Evolutionary conservation across 2,888 invertebrate species (phyloP), one percentile per base, ranked within the genome.

Genomic region (Acleris holmiana): DNA sequence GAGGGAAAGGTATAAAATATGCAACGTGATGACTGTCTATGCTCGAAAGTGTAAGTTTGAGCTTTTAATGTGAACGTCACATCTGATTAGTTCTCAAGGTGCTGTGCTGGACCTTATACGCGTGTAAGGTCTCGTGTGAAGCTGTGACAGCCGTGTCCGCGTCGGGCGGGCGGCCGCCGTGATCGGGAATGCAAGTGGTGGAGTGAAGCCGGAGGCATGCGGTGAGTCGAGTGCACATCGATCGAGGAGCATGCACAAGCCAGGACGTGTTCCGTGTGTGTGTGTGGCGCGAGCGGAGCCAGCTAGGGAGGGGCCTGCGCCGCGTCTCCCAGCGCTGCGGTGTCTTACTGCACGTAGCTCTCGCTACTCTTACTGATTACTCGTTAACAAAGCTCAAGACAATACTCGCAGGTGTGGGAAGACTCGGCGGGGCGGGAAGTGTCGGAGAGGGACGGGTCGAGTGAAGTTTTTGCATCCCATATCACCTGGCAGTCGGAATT

Each of bases 1-100:
- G 82, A 89, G 91, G 92, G 92, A 92, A 92, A 92, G 92, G 92
- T 92, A 92, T 92, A 91, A 91, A 92, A 91, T 91, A 92, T 91
- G 91, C 87, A 87, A 83, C 83, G 85, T 88, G 88, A 89, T 88
- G 87, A 83, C 81, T 84, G 83, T 86, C 76, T 80, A 85, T 85
- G 86, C 85, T 88, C 89, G 82, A 84, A 77, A 79, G 86, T 87
- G 88, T 87, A 80, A 65, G 65, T 51, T 72, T 77, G 86, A 87
- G 85, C 84, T 78, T 80, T 73, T 80, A 80, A 83, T 85, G 85
- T 88, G 82, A 84, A 78, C 68, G 75, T 77, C 74, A 76, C 73
- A 70, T 77, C 78, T 76, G 77, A 74, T 74, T 73, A 77, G 76
- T 78, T 78, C 77, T 61, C 67, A 69, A 82, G 84, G 88, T 89